Conservation (phyloP, 53 echinoderm and acorn worm genomes). For the Apostichopus leukothele region DNA sequence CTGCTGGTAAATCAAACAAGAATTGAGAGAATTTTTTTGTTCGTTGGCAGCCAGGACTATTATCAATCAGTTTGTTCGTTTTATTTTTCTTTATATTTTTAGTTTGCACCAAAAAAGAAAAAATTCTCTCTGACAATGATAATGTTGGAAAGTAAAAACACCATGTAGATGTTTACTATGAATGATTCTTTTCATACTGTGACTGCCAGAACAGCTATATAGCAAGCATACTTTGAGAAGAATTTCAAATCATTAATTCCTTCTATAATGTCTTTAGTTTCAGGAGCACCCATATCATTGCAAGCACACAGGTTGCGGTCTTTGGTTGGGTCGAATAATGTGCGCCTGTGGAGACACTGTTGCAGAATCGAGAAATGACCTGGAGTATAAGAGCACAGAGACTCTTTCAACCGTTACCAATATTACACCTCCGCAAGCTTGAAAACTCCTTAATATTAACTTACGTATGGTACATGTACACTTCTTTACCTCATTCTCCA, state of each 20-base stretch:
- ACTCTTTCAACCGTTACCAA: background rate
- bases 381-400: background rate
- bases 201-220: background rate
- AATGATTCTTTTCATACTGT: background rate
- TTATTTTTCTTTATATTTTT: background rate
- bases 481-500: no score
- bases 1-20: no score
- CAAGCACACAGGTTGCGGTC: background rate
- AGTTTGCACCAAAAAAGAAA: background rate
- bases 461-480: no score
- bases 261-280: background rate
- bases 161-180: background rate
- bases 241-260: background rate
- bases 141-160: background rate
- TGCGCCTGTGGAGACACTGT: background rate
- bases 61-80: background rate
- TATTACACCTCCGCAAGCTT: background rate
- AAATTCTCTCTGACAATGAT: background rate
- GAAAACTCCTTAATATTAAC: background rate
- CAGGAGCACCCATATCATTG: background rate
- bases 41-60: no score
- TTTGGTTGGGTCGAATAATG: constrained; percentile 4
- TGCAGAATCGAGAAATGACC: background rate
- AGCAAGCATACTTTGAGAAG: background rate
- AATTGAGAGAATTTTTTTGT: no score